Evolutionary conservation across 2,113 vertebrate species (phyloP), one percentile per base, ranked within the genome.

Genomic region (Trinectes maculatus): DNA sequence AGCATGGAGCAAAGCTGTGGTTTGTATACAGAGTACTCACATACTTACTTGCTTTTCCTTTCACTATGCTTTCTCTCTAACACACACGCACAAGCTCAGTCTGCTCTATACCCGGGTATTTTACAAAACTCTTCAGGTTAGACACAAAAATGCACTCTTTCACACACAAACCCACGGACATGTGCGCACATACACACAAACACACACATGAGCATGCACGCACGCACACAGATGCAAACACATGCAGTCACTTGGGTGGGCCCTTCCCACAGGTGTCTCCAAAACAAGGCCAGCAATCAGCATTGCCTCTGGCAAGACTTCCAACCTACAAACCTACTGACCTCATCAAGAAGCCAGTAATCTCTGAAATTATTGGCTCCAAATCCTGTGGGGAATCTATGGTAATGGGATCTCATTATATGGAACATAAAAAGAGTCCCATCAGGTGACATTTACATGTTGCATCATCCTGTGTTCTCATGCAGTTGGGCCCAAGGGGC

Each of bases 1-100:
- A 92, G 88, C 88, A 68, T 82, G 85, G 84, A 91, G 90, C 88
- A 91, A 85, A 89, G 82, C 86, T 92, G 92, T 80, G 92, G 93
- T 93, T 92, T 88, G 77, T 80, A 72, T 67, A 81, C 85, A 82
- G 85, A 83, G 60, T 26, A 74, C 71, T 80, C 81, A 78, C 81
- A 85, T 86, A 83, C 77, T 79, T 73, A 22, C 78, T 73, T 9
- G 48, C 82, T 80, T 76, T 89, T 80, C 69, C 72, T 86, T 85
- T 84, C 77, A 65, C 82, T 66, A 26, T 21, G 29, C 49, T 36
- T 22, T 39, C 59, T 54, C 24, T 52, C 56, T 70, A 55, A 46
- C 74, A 63, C 51, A 66, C 71, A 63, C 10, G 4, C 56, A 64
- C 60, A 67, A 31, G 53, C 62, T 37, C 10, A 4, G 42, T 72